Percentiles rank a stretch among this genome's conserved stretches.
phyloP scores from a whole-genome alignment of 2,113 vertebrate species.

The Hemibagrus wyckioides region DNA sequence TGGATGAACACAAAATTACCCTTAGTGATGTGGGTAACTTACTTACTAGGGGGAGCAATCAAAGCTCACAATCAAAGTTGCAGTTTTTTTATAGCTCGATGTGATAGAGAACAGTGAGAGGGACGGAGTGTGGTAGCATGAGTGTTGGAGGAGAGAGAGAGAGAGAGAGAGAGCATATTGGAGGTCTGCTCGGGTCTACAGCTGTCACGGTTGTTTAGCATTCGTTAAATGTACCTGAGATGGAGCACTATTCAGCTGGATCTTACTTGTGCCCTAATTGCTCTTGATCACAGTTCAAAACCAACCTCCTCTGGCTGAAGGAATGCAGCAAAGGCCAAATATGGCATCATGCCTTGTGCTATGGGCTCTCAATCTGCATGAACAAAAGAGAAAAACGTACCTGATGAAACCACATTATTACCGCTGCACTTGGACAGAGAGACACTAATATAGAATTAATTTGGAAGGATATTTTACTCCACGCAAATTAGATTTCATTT shows the following conservation, averaged over 20 bases:
- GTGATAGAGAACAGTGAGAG: conserved; percentile 63
- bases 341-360: conserved; percentile 50
- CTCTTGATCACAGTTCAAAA: conserved; percentile 61
- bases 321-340: conserved; percentile 53
- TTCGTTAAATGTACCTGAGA: conserved; percentile 71
- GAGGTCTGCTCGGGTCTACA: conserved; percentile 39
- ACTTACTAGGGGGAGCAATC: conserved; percentile 43
- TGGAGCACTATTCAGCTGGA: conserved; percentile 59
- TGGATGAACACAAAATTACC: conserved; percentile 44
- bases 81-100: conserved; percentile 64
- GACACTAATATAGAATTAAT: conserved; percentile 27
- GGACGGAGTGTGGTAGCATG: conserved; percentile 44
- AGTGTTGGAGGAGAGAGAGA: conserved; percentile 41
- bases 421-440: background rate
- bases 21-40: conserved; percentile 43
- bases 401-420: conserved; percentile 41
- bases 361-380: conserved; percentile 42
- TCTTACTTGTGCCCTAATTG: conserved; percentile 61
- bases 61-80: conserved; percentile 59
- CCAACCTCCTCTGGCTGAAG: conserved; percentile 56
- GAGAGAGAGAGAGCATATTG: conserved; percentile 39
- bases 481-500: conserved; percentile 38
- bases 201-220: conserved; percentile 64
- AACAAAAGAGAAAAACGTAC: conserved; percentile 51
- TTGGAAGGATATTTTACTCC: conserved; percentile 33